Evolutionary conservation across 2,113 vertebrate species (phyloP), one percentile per base, ranked within the genome.

Genomic region (Triplophysa siluroides): DNA sequence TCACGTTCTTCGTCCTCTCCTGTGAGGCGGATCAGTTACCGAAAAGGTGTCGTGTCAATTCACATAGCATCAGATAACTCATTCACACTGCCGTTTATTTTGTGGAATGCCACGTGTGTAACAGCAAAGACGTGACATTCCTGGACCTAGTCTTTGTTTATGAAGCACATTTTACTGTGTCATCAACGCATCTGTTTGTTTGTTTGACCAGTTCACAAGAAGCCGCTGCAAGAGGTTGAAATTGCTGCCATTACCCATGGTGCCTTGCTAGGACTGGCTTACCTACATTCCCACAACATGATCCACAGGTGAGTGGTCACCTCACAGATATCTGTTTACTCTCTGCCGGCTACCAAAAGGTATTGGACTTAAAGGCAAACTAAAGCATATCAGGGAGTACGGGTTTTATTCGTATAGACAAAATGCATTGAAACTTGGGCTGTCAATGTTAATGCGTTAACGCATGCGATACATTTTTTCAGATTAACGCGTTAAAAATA

Each of bases 181-280:
- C 23, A 50, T 63, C 12, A 65, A 47, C 18, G 10, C 54, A 58
- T 19, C 2, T 65, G 10, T 43, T 21, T 41, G 19, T n/a, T 43
- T 62, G 65, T 82, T 56, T 29, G 9, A 11, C 0, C 43, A 99
- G 98, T 99, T 93, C 98, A 99, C 87, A 99, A 99, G 91, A 99
- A 98, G 83, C 96, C 98, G 65, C 96, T 99, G 86, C 97, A 98
- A 91, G 98, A 99, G 92, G 93, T 99, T 85, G 98, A 99, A 92
- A 99, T 99, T 56, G 95, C 98, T 92, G 98, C 98, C 95, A 97
- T 99, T 93, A 97, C 97, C 90, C 96, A 99, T 0, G 97, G 97
- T 95, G 98, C 98, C 95, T 97, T 99, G 95, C 93, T 96, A 85
- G 98, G 98, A 89, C 94, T 99, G 90, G 96, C 96, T 89, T 99